Conservation (phyloP, 1,140 invertebrate genomes). For the Goniozus legneri region DNA sequence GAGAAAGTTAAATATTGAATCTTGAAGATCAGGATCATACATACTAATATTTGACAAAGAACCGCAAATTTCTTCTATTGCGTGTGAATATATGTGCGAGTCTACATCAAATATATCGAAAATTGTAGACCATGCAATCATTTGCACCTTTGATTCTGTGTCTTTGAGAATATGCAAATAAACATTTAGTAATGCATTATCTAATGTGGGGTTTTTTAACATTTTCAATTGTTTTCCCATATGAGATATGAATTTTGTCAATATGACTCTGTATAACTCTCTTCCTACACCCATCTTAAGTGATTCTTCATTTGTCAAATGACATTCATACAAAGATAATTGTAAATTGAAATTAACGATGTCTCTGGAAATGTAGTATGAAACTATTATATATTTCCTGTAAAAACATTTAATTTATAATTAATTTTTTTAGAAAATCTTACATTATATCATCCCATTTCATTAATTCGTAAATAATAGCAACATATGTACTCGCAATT, state of each 20-base stretch:
- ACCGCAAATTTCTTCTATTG: conserved; percentile 6
- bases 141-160: conserved; percentile 25
- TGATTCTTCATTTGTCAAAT: conserved; percentile 17
- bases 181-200: conserved; percentile 1
- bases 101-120: conserved; percentile 15
- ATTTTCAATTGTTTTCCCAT: conserved; percentile 5
- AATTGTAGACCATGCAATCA: conserved; percentile 28
- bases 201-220: not conserved
- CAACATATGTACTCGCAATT: conserved; percentile 27
- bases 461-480: conserved; percentile 25
- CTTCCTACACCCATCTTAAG: conserved; percentile 27
- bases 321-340: conserved; percentile 11
- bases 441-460: conserved; percentile 16
- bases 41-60: conserved; percentile 4
- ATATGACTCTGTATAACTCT: conserved; percentile 32
- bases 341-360: too few species aligned
- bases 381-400: conserved; percentile 6
- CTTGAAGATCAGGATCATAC: conserved; percentile 30
- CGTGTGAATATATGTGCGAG: not conserved
- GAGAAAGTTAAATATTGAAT: conserved; percentile 34
- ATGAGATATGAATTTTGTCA: conserved; percentile 27
- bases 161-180: conserved; percentile 12
- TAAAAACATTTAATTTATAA: not conserved
- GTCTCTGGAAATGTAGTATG: conserved; percentile 13
- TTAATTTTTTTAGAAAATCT: conserved; percentile 5